phyloP scores from a whole-genome alignment of 2,797 vertebrate species.

The Okamejei kenojei region DNA sequence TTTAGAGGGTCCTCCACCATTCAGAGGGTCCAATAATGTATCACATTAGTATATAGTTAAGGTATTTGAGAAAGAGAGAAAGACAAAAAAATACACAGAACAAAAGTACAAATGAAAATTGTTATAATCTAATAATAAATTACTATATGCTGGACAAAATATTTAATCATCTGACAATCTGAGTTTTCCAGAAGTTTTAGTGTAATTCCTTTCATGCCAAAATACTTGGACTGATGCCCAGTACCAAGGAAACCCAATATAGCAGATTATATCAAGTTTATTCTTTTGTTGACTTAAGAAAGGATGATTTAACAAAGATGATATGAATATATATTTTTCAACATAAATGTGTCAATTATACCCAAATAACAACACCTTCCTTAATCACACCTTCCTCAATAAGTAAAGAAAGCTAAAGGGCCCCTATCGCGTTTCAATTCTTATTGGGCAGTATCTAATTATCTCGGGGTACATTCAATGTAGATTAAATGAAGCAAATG shows the following conservation, averaged over 20 bases:
- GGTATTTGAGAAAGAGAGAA: background rate
- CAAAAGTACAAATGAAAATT: background rate
- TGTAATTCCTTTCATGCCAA: background rate
- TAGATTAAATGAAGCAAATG: background rate
- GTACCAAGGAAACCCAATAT: background rate
- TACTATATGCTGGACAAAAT: background rate
- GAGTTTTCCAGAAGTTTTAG: background rate
- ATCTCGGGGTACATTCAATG: background rate
- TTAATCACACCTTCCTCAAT: too few relatives aligned
- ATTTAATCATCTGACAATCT: background rate
- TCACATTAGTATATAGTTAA: background rate
- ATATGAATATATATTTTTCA: background rate
- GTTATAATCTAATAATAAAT: background rate
- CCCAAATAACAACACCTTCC: background rate
- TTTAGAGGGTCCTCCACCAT: too few relatives aligned
- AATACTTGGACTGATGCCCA: background rate
- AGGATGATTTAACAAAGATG: background rate
- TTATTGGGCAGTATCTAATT: background rate
- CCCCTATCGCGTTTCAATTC: background rate
- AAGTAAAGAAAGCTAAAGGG: background rate
- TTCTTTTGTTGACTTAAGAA: background rate
- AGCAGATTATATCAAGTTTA: background rate
- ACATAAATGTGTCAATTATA: background rate
- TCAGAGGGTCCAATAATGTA: too few relatives aligned
- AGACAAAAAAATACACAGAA: background rate